phyloP scores from a whole-genome alignment of 2,888 invertebrate species.

The Dendrolimus houi region DNA sequence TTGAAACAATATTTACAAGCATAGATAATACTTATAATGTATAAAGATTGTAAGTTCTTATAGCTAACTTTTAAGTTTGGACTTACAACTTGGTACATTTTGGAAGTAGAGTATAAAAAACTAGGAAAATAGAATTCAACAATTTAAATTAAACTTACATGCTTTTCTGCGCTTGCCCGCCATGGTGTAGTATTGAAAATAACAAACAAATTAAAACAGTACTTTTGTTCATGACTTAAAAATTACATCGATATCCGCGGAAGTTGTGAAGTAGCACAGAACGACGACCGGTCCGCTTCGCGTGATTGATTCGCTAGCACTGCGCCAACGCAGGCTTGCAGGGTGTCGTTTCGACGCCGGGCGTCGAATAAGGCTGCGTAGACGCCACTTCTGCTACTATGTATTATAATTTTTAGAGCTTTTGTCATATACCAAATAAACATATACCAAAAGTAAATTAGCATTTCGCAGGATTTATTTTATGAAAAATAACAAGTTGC shows the following conservation, averaged over 20 bases:
- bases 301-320: slow-evolving; percentile 51
- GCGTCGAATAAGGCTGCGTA: slow-evolving; percentile 44
- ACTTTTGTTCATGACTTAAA: slow-evolving; percentile 47
- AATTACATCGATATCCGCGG: slow-evolving; percentile 38
- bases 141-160: neutral
- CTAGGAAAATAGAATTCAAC: too few species aligned
- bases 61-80: too few species aligned
- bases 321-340: slow-evolving; percentile 37
- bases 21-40: too few species aligned
- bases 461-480: slow-evolving; percentile 26
- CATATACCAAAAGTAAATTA: slow-evolving; percentile 29
- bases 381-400: slow-evolving; percentile 20
- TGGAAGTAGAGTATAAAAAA: too few species aligned
- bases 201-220: slow-evolving; percentile 34
- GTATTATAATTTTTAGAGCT: slow-evolving; percentile 27
- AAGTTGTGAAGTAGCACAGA: slow-evolving; percentile 22
- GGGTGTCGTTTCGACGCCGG: slow-evolving; percentile 22
- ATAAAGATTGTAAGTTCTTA: too few species aligned
- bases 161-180: slow-evolving; percentile 42
- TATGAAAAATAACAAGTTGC: slow-evolving; percentile 24
- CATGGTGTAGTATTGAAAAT: slow-evolving; percentile 30
- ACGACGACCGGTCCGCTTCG: slow-evolving; percentile 48
- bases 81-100: too few species aligned
- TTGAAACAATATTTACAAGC: too few species aligned
- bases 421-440: slow-evolving; percentile 34